Evolutionary conservation across 2,888 invertebrate genomes (phyloP).

Genomic region (Macroteleia sp.): DNA sequence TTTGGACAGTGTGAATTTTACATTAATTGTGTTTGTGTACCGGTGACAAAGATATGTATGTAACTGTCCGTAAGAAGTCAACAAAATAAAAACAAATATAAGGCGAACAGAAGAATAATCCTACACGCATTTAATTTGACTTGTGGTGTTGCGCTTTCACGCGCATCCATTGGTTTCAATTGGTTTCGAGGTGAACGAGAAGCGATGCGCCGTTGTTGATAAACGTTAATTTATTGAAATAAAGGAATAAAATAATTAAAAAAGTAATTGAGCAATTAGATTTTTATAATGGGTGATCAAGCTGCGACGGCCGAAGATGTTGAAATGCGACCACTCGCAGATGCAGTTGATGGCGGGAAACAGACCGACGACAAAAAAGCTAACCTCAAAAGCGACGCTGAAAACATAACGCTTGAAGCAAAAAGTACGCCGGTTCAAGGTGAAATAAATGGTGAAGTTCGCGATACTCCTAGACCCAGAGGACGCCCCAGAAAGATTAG

Average conservation of each 20-base stretch:
- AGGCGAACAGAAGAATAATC: not conserved
- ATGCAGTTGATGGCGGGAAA: constrained; percentile 60
- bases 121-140: not conserved
- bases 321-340: constrained; percentile 5
- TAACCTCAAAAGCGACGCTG: constrained; percentile 63
- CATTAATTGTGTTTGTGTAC: no score
- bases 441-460: constrained; percentile 41
- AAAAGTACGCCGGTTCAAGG: not conserved
- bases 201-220: constrained; percentile 41
- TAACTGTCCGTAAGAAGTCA: no score
- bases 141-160: no score
- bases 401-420: constrained; percentile 29
- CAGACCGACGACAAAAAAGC: constrained; percentile 42
- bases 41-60: no score
- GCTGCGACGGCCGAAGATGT: not conserved
- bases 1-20: no score
- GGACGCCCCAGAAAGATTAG: constrained; percentile 46
- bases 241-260: not conserved
- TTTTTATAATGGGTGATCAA: constrained; percentile 14
- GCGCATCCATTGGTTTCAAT: constrained; percentile 2
- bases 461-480: constrained; percentile 30
- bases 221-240: not conserved
- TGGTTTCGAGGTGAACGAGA: not conserved
- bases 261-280: not conserved
- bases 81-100: no score